These are phyloP conservation scores for Macrophya annulata DNA, from an alignment of 2,888 invertebrate genomes.

Conservation along the genomic window DNA sequence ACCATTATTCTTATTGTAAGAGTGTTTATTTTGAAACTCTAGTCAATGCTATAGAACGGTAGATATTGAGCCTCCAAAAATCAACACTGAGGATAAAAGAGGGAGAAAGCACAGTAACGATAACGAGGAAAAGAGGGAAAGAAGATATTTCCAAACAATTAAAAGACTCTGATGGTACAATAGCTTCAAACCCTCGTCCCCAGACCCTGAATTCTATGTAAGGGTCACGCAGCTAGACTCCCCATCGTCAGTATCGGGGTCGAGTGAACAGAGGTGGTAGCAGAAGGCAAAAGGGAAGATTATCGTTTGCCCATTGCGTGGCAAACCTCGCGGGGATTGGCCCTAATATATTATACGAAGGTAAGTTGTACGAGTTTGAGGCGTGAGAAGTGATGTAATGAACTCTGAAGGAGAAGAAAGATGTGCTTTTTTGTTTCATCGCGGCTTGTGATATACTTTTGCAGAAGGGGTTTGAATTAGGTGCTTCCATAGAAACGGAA, in stretches of 20 bases:
- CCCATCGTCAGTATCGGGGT: slow-evolving; percentile 11
- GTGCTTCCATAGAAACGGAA: background rate
- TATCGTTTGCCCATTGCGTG: slow-evolving; percentile 35
- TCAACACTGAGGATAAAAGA: background rate
- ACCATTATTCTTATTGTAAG: background rate
- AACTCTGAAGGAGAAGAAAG: background rate
- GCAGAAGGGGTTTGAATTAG: background rate
- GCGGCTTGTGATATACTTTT: background rate
- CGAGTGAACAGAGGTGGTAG: slow-evolving; percentile 8
- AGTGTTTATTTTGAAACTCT: background rate
- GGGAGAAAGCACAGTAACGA: background rate
- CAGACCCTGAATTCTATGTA: background rate
- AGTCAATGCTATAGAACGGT: background rate
- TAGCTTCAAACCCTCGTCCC: slow-evolving; percentile 29
- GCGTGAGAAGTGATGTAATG: background rate
- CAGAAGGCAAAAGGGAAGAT: slow-evolving; percentile 4
- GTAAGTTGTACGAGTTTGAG: background rate
- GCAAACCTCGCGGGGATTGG: slow-evolving; percentile 13
- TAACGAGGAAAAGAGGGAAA: background rate
- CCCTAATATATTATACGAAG: background rate
- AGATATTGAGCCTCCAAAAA: background rate
- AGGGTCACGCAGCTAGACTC: slow-evolving; percentile 41
- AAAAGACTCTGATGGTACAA: slow-evolving; percentile 10
- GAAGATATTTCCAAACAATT: background rate
- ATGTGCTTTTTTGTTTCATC: background rate